phyloP scores from a whole-genome alignment of 2,797 vertebrate genomes.

The Glyptemys insculpta region DNA sequence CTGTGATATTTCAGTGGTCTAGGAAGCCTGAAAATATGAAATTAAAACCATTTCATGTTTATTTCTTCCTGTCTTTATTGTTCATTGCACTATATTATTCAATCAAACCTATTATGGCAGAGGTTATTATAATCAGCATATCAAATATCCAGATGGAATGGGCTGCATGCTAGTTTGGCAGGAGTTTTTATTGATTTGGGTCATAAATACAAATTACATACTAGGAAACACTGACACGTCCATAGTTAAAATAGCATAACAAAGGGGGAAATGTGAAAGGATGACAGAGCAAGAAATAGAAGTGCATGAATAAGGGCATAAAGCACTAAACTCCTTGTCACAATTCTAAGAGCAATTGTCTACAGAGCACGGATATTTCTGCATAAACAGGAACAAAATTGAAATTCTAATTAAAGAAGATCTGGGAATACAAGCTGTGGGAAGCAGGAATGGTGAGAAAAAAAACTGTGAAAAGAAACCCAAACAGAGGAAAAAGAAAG shows the following conservation, averaged over 20 bases:
- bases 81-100: neutral
- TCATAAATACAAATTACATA: neutral
- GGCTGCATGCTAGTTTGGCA: neutral
- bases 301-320: neutral
- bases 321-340: neutral
- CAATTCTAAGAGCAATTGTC: neutral
- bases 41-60: neutral
- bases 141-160: neutral
- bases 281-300: neutral
- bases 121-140: neutral
- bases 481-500: neutral
- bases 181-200: neutral
- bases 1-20: neutral
- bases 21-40: neutral
- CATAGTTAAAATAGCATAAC: neutral
- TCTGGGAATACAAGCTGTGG: neutral
- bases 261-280: neutral
- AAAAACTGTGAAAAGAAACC: neutral
- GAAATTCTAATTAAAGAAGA: neutral
- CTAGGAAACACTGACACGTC: neutral
- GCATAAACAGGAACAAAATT: neutral
- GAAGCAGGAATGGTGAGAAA: rapidly evolving
- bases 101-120: neutral
- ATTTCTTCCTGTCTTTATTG: neutral
- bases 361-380: neutral